Conservation (phyloP, 2,797 vertebrate genomes). For the Alectoris magna region DNA sequence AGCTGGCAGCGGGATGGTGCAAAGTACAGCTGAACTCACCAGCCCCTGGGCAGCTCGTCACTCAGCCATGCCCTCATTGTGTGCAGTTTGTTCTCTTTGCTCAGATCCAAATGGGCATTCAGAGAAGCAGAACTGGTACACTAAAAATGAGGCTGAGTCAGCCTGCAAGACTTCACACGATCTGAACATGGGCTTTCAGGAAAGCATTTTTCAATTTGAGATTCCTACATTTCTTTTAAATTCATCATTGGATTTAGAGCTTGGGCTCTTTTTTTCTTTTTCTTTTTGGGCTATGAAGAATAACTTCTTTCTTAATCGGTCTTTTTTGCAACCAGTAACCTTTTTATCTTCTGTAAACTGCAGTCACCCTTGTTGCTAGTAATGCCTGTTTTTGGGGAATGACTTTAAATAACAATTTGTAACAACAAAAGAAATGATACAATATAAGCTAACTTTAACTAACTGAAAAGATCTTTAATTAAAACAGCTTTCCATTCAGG, state of each 20-base stretch:
- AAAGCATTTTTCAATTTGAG: background rate
- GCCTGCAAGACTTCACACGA: background rate
- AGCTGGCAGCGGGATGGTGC: too few species aligned
- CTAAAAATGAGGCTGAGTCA: accelerated
- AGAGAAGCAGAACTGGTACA: accelerated
- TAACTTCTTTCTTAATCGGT: conserved; percentile 36
- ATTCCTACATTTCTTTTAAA: background rate
- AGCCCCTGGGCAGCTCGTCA: background rate
- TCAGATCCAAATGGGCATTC: accelerated
- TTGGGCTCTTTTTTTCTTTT: conserved; percentile 24
- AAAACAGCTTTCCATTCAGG: conserved; percentile 39
- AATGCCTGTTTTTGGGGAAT: background rate
- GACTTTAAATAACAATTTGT: conserved; percentile 57
- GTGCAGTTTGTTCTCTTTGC: background rate
- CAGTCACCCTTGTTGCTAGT: conserved; percentile 21
- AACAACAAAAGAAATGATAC: conserved; percentile 47
- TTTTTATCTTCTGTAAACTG: conserved; percentile 36
- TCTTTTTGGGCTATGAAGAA: conserved; percentile 33
- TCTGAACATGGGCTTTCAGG: background rate
- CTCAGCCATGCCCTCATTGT: accelerated
- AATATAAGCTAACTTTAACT: conserved; percentile 57
- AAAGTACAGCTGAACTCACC: background rate
- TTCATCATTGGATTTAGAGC: background rate
- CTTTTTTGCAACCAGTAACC: conserved; percentile 48
- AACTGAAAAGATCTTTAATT: conserved; percentile 59